phyloP scores from a whole-genome alignment of 1,140 invertebrate genomes.

The Littorina saxatilis region DNA sequence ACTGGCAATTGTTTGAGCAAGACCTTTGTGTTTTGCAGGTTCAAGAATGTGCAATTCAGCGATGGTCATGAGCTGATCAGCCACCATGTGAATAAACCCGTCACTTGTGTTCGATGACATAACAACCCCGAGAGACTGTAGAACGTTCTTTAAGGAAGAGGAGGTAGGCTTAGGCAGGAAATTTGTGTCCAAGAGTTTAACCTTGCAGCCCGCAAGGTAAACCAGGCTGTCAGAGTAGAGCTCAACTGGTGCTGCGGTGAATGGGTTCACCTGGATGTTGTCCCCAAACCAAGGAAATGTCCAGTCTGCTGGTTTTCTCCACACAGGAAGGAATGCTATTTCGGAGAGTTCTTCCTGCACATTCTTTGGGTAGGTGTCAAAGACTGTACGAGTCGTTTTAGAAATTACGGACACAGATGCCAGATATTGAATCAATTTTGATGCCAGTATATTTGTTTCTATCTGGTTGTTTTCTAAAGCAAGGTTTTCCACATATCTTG shows the following conservation, averaged over 20 bases:
- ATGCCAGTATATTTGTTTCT: not conserved
- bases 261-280: not conserved
- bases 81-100: not conserved
- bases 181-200: constrained; percentile 12
- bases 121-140: not conserved
- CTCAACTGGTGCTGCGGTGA: constrained; percentile 8
- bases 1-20: not conserved
- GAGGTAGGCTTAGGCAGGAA: no score
- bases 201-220: constrained; percentile 20
- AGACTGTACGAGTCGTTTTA: not conserved
- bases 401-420: not conserved
- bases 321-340: constrained; percentile 46
- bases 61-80: not conserved
- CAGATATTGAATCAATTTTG: constrained; percentile 41
- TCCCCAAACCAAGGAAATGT: constrained; percentile 40
- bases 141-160: no score
- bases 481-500: constrained; percentile 7
- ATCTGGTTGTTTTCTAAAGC: not conserved
- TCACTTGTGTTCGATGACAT: not conserved
- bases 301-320: constrained; percentile 43
- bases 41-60: not conserved
- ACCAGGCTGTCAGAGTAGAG: not conserved
- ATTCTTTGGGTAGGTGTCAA: not conserved
- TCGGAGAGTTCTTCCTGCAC: constrained; percentile 21
- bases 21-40: no score